Evolutionary conservation across 2,888 invertebrate species (phyloP).

Genomic region (Melinopterus prodromus): DNA sequence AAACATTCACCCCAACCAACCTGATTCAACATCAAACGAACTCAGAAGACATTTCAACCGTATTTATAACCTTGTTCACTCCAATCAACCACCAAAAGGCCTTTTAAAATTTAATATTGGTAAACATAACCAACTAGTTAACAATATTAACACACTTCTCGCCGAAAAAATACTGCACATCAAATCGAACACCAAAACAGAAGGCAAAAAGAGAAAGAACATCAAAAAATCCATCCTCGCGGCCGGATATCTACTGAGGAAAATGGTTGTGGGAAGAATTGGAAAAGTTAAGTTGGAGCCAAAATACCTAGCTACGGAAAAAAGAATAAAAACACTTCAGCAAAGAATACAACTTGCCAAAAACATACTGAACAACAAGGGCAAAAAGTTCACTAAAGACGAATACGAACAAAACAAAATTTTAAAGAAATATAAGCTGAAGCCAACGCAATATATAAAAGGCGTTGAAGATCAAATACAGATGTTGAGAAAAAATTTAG

Average conservation of each 20-base stretch:
- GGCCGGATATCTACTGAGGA: neutral
- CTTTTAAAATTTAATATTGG: neutral
- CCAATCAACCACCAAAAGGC: conserved; percentile 5
- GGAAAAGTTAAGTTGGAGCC: neutral
- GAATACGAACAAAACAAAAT: neutral
- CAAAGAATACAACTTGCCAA: neutral
- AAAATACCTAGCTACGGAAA: neutral
- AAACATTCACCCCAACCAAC: no score
- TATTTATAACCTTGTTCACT: conserved; percentile 1
- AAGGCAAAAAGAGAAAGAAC: neutral
- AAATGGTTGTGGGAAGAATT: neutral
- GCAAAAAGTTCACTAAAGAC: neutral
- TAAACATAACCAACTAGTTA: no score
- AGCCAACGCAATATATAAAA: no score
- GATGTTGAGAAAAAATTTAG: no score
- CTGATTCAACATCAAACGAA: no score
- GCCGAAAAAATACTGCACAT: neutral
- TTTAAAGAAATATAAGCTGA: no score
- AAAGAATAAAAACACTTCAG: neutral
- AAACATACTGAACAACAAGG: neutral
- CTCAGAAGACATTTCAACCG: neutral
- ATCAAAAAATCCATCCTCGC: neutral
- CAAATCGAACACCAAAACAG: neutral
- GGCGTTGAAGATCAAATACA: no score
- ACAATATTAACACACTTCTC: no score